phyloP scores from a whole-genome alignment of 2,888 invertebrate species.

The Cosmopolites sordidus region DNA sequence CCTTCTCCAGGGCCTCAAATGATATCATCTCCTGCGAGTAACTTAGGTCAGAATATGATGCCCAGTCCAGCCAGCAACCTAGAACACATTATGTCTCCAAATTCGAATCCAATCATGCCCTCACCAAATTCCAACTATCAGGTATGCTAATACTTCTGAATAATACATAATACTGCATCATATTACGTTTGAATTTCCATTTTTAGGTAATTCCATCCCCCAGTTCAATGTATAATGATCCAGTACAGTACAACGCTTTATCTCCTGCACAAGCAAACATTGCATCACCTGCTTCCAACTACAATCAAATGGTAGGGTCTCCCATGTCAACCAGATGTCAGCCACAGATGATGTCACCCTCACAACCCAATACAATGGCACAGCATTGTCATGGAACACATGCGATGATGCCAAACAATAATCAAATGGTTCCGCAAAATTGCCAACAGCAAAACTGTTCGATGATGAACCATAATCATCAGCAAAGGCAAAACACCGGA shows the following conservation, averaged over 20 bases:
- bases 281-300: conserved; percentile 33
- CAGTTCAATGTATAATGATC: conserved; percentile 36
- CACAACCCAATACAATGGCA: conserved; percentile 21
- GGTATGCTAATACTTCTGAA: conserved; percentile 20
- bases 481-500: conserved; percentile 11
- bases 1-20: conserved; percentile 28
- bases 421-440: conserved; percentile 29
- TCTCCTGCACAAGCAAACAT: conserved; percentile 21
- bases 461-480: conserved; percentile 29
- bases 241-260: conserved; percentile 27
- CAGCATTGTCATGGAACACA: conserved; percentile 27
- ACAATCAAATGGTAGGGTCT: conserved; percentile 35
- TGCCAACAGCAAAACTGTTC: conserved; percentile 26
- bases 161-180: neutral
- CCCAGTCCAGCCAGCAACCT: conserved; percentile 28
- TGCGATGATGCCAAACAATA: neutral
- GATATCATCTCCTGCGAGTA: conserved; percentile 17
- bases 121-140: conserved; percentile 35
- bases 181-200: neutral
- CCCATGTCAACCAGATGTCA: conserved; percentile 36
- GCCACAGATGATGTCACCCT: conserved; percentile 36
- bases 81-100: conserved; percentile 35
- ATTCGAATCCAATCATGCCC: conserved; percentile 33
- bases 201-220: conserved; percentile 35
- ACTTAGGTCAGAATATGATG: conserved; percentile 11